These are phyloP conservation scores for Herpailurus yagouaroundi DNA, from an alignment of 2,113 vertebrate species.

Conservation along the genomic window DNA sequence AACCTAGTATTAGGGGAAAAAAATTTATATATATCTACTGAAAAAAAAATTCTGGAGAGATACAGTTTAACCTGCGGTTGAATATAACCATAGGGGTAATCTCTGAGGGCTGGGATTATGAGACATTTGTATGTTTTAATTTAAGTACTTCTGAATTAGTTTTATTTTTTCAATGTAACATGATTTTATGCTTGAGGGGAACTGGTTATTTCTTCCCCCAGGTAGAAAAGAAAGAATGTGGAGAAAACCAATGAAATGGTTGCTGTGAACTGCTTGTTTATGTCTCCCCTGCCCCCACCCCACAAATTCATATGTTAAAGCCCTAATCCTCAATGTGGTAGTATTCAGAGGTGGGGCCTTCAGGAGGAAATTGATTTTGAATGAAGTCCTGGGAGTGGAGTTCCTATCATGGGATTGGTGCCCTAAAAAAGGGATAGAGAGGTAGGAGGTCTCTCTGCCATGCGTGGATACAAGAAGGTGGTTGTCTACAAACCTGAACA, in stretches of 20 bases:
- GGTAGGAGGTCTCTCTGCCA: not conserved
- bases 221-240: not conserved
- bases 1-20: not conserved
- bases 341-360: not conserved
- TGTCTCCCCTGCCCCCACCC: not conserved
- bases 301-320: not conserved
- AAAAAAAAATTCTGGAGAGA: not conserved
- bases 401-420: not conserved
- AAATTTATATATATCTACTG: not conserved
- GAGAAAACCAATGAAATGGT: not conserved
- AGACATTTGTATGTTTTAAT: not conserved
- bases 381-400: not conserved
- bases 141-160: conserved; percentile 8
- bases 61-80: not conserved
- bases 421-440: not conserved
- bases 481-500: not conserved
- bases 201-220: not conserved
- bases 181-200: not conserved
- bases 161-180: not conserved
- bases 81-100: not conserved
- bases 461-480: not conserved
- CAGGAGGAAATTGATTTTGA: not conserved
- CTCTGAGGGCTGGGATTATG: not conserved
- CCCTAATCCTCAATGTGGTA: not conserved
- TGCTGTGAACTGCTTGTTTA: not conserved